phyloP scores from a whole-genome alignment of 1,140 invertebrate genomes.

The Cylas formicarius region DNA sequence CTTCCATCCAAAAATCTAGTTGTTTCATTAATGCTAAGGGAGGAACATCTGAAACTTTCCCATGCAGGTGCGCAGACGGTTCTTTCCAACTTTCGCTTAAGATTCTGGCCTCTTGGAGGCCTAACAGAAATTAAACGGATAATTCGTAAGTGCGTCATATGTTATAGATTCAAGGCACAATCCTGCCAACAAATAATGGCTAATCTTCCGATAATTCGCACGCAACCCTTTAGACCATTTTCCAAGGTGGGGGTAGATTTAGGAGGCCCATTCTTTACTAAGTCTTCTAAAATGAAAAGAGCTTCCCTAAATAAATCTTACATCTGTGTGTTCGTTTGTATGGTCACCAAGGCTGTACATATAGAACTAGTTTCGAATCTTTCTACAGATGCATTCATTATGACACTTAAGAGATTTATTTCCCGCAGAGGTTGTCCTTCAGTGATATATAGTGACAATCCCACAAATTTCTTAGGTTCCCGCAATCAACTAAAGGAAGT shows the following conservation, averaged over 20 bases:
- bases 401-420: slow-evolving; percentile 40
- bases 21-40: slow-evolving; percentile 7
- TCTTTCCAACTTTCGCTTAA: slow-evolving; percentile 11
- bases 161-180: slow-evolving; percentile 9
- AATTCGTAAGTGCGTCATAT: slow-evolving; percentile 13
- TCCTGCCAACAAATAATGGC: slow-evolving; percentile 14
- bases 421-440: slow-evolving; percentile 30
- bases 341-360: slow-evolving; percentile 41
- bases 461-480: slow-evolving; percentile 15
- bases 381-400: slow-evolving; percentile 38
- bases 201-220: slow-evolving; percentile 8
- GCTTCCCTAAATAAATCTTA: slow-evolving; percentile 34
- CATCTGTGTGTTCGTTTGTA: slow-evolving; percentile 40
- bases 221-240: slow-evolving; percentile 5
- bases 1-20: slow-evolving; percentile 14
- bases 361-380: slow-evolving; percentile 40
- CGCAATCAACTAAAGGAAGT: slow-evolving; percentile 13
- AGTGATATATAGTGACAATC: slow-evolving; percentile 17
- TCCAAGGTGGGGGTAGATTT: slow-evolving; percentile 16
- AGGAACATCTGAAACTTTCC: slow-evolving; percentile 12
- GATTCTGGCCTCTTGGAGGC: slow-evolving; percentile 15
- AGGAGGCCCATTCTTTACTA: slow-evolving; percentile 17
- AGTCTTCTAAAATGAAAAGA: slow-evolving; percentile 4
- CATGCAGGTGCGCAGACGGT: slow-evolving; percentile 15
- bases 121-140: slow-evolving; percentile 9